phyloP scores from a whole-genome alignment of 2,797 vertebrate genomes.

The Mormyrus hasselquistii region DNA sequence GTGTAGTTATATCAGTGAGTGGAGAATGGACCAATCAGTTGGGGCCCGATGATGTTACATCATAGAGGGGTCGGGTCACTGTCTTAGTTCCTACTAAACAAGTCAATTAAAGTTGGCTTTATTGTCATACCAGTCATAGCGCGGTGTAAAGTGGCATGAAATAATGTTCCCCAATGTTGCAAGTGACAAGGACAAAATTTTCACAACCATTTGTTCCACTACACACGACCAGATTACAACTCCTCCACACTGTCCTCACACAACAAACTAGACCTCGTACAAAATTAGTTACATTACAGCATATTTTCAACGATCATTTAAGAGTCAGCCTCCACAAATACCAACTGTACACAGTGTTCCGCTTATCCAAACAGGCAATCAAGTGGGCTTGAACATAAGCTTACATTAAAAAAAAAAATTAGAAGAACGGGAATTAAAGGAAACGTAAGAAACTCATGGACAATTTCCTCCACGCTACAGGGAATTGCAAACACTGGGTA shows the following conservation, averaged over 20 bases:
- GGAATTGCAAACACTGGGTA: neutral
- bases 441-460: neutral
- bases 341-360: neutral
- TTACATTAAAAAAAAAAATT: neutral
- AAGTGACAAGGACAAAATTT: neutral
- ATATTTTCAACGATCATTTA: neutral
- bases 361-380: neutral
- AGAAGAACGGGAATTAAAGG: neutral
- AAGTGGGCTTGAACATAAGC: neutral
- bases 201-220: neutral
- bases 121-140: too few relatives aligned
- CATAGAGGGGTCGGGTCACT: neutral
- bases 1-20: neutral
- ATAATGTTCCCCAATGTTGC: neutral
- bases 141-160: neutral
- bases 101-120: neutral
- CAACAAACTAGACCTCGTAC: neutral
- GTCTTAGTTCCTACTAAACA: neutral
- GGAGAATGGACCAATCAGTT: neutral
- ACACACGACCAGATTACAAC: neutral
- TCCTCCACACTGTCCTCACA: neutral
- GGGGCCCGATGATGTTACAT: neutral
- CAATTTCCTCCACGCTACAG: neutral
- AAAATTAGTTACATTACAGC: neutral
- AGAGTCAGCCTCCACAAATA: neutral